Percentiles rank a stretch among this genome's conserved stretches.
phyloP scores from a whole-genome alignment of 2,888 invertebrate species.

The Scaptomyza polygonia region DNA sequence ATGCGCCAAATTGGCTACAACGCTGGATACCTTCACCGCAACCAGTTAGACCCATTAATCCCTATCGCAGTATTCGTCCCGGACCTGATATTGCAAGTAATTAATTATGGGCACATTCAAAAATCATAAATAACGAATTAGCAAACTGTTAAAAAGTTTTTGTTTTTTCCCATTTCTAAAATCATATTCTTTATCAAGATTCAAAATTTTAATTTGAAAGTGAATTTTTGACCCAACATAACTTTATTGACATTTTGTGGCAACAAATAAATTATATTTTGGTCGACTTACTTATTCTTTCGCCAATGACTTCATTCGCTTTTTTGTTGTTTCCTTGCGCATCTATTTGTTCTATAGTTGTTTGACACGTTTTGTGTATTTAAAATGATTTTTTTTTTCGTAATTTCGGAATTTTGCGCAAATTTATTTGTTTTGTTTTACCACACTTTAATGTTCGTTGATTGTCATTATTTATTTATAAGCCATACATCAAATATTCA shows the following conservation, averaged over 20 bases:
- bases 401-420: slow-evolving; percentile 30
- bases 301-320: slow-evolving; percentile 64
- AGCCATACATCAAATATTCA: slow-evolving; percentile 8
- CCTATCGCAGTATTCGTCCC: slow-evolving; percentile 77
- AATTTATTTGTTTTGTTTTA: slow-evolving; percentile 29
- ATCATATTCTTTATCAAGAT: too few relatives aligned
- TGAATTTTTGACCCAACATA: slow-evolving; percentile 27
- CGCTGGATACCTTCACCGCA: slow-evolving; percentile 76
- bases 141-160: not conserved
- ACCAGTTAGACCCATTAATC: slow-evolving; percentile 68
- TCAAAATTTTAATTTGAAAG: not conserved
- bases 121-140: not conserved
- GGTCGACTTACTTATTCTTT: slow-evolving; percentile 38
- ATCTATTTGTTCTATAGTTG: slow-evolving; percentile 41
- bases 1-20: slow-evolving; percentile 81
- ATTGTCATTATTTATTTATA: slow-evolving; percentile 14
- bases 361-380: slow-evolving; percentile 64
- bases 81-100: slow-evolving; percentile 73
- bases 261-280: slow-evolving; percentile 27
- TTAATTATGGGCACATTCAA: slow-evolving; percentile 2
- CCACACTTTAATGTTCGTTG: slow-evolving; percentile 35
- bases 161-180: too few relatives aligned
- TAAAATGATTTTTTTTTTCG: slow-evolving; percentile 5
- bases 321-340: slow-evolving; percentile 20
- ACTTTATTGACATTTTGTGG: slow-evolving; percentile 9